Conservation (phyloP, 2,113 vertebrate genomes). For the Orycteropus afer region DNA sequence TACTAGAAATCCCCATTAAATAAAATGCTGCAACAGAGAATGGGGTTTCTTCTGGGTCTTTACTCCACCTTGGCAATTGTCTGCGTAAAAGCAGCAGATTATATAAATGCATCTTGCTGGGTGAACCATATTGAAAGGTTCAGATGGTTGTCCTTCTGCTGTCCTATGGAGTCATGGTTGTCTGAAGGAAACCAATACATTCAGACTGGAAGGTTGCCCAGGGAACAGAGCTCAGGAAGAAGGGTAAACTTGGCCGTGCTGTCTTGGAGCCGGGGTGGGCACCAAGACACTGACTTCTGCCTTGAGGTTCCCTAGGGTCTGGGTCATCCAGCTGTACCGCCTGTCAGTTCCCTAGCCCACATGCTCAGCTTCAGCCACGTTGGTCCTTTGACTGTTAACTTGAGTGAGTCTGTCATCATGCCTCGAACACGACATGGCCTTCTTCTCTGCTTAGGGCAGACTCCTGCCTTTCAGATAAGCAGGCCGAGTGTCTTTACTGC, state of each 20-base stretch:
- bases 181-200: not conserved
- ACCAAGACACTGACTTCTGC: not conserved
- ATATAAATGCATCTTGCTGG: not conserved
- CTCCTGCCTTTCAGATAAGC: not conserved
- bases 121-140: not conserved
- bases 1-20: not conserved
- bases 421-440: not conserved
- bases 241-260: not conserved
- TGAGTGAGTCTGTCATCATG: not conserved
- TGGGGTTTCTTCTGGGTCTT: not conserved
- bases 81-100: constrained; percentile 25
- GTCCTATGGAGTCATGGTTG: not conserved
- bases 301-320: not conserved
- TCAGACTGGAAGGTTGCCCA: not conserved
- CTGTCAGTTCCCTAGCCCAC: not conserved
- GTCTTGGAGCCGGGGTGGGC: not conserved
- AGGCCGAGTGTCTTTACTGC: rapidly evolving
- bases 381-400: not conserved
- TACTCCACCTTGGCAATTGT: not conserved
- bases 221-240: not conserved
- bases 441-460: not conserved
- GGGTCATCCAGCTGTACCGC: not conserved
- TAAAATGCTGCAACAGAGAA: not conserved
- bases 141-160: not conserved
- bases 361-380: too few relatives aligned